phyloP scores from a whole-genome alignment of 2,888 invertebrate genomes.

The Myathropa florea region DNA sequence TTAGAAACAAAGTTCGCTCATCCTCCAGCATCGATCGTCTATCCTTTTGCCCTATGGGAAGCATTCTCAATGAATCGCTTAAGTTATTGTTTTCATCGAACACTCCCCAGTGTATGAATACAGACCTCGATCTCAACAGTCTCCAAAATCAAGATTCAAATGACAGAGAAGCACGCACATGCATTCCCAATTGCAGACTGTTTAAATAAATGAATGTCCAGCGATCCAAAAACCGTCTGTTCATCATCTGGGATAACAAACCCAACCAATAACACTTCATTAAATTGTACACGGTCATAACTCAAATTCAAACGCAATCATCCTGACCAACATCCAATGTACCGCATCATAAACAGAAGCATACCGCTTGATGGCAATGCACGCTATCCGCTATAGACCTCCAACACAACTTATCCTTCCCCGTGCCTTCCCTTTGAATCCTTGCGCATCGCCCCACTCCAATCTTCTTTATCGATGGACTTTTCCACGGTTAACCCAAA shows the following conservation, averaged over 20 bases:
- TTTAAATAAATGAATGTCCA: not conserved
- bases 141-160: too few species aligned
- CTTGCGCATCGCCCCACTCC: not conserved
- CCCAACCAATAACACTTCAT: not conserved
- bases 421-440: not conserved
- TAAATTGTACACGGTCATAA: not conserved
- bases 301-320: constrained; percentile 35
- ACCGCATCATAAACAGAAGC: constrained; percentile 50
- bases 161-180: too few species aligned
- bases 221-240: not conserved
- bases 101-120: too few species aligned
- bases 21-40: too few species aligned
- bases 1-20: too few species aligned
- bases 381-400: constrained; percentile 10
- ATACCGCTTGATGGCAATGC: constrained; percentile 11
- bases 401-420: not conserved
- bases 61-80: too few species aligned
- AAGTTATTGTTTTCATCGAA: too few species aligned
- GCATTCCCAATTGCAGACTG: too few species aligned
- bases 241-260: not conserved
- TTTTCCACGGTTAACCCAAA: constrained; percentile 56
- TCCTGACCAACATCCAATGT: constrained; percentile 46
- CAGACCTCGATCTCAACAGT: too few species aligned
- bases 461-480: constrained; percentile 45
- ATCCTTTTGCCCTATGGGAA: too few species aligned